Base-by-base conservation (phyloP, 1,140 invertebrate species). In the Cataglyphis hispanica region DNA sequence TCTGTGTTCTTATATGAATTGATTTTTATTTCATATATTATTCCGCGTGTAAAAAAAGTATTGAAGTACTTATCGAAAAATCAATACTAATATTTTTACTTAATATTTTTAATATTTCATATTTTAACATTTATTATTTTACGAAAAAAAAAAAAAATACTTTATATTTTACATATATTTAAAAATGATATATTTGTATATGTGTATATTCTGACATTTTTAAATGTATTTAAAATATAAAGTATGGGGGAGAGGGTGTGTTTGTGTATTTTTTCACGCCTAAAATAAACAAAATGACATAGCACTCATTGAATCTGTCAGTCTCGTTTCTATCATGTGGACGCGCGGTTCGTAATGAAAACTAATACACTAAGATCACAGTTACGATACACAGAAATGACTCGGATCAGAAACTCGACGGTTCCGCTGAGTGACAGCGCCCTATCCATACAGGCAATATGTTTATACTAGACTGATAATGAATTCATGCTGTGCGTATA, bases 401-500 rank as follows among this genome's bases (percentile, higher is more conserved):
- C 34, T 76, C 74, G 77, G 56, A 69, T 77, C 11, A 69, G 63
- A 86, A 78, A 50, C 40, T 50, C 16, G 16, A 69, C 72, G 56
- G 61, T 81, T 69, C 84, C 31, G 76, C 63, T 91, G 87, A 90
- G 87, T 92, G 91, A 91, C 93, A 91, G 87, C 83, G 66, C n/a
- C 76, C 77, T 81, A 67, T 61, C 69, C 64, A 56, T 89, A 84
- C 80, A 66, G 90, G 91, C 94, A 95, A 95, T 95, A 95, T 95
- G 94, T 95, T 95, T 95, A 94, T 93, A 95, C 95, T 95, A 95
- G 92, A 66, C 90, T 89, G 92, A 94, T 95, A 95, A 95, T 95
- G 94, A 95, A 94, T 94, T 94, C 92, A 92, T 90, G 86, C 85
- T 91, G 89, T 37, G 88, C 88, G 81, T 78, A 50, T 50, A 78